phyloP scores from a whole-genome alignment of 2,888 invertebrate species.

The Cancer borealis region DNA sequence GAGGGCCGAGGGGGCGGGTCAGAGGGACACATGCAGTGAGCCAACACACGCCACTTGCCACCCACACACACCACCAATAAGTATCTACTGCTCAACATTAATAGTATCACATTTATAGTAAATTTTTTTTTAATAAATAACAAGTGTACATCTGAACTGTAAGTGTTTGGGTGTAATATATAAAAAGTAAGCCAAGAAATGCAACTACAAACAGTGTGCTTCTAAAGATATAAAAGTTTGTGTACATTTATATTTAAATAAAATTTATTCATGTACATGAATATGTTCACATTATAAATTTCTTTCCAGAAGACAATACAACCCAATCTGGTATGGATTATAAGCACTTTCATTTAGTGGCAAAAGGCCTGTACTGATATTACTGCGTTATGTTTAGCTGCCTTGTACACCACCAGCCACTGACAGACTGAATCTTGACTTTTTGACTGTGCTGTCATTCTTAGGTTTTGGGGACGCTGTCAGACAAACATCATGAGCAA shows the following conservation, averaged over 20 bases:
- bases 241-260: constrained; percentile 44
- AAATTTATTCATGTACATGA: constrained; percentile 18
- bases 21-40: constrained; percentile 67
- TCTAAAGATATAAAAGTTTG: background rate
- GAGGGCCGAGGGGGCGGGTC: constrained; percentile 63
- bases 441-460: background rate
- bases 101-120: constrained; percentile 40
- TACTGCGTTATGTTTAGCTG: background rate
- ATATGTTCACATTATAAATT: background rate
- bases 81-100: constrained; percentile 42
- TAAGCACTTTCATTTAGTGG: background rate
- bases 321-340: background rate
- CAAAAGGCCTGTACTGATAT: background rate
- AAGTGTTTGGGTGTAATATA: constrained; percentile 35
- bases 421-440: constrained; percentile 9
- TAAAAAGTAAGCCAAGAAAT: constrained; percentile 41
- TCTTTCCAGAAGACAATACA: constrained; percentile 14
- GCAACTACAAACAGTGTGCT: constrained; percentile 40
- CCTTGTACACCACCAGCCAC: constrained; percentile 51
- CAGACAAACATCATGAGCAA: constrained; percentile 43
- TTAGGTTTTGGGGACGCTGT: constrained; percentile 36
- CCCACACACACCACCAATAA: constrained; percentile 39
- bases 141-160: constrained; percentile 33
- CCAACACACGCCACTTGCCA: constrained; percentile 45
- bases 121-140: constrained; percentile 3